phyloP scores from a whole-genome alignment of 2,113 vertebrate genomes.

The Condylura cristata region DNA sequence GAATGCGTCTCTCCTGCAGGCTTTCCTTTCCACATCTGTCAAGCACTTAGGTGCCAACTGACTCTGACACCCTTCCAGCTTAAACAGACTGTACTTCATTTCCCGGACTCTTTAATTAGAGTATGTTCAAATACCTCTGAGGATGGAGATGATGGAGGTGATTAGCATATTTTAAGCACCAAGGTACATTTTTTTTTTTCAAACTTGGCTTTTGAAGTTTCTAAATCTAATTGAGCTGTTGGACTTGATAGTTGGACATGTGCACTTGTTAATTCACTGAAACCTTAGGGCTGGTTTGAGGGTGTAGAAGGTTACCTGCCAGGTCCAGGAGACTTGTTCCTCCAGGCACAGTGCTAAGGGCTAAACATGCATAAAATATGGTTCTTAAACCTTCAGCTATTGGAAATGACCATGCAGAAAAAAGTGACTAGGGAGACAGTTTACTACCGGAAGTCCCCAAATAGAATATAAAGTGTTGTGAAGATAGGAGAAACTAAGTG shows the following conservation, averaged over 20 bases:
- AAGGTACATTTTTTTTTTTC: not conserved
- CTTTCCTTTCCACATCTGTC: conserved; percentile 10
- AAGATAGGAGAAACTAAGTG: not conserved
- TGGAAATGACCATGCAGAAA: not conserved
- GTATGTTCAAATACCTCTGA: not conserved
- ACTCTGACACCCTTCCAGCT: not conserved
- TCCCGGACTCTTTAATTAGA: not conserved
- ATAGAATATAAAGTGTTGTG: not conserved
- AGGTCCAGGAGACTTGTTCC: not conserved
- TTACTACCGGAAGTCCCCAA: not conserved
- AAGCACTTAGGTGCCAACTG: not conserved
- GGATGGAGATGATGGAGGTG: not conserved
- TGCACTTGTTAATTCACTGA: not conserved
- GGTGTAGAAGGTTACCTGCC: fast-evolving
- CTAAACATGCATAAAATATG: not conserved
- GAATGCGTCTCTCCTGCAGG: not conserved
- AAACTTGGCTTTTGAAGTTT: not conserved
- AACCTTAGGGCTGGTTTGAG: not conserved
- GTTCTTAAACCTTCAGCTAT: not conserved
- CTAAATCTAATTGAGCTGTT: not conserved
- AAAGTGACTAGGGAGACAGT: not conserved
- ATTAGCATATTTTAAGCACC: not conserved
- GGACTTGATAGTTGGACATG: not conserved
- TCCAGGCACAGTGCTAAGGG: not conserved
- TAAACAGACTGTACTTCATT: not conserved